phyloP scores from a whole-genome alignment of 2,888 invertebrate genomes.

The Clanis bilineata region DNA sequence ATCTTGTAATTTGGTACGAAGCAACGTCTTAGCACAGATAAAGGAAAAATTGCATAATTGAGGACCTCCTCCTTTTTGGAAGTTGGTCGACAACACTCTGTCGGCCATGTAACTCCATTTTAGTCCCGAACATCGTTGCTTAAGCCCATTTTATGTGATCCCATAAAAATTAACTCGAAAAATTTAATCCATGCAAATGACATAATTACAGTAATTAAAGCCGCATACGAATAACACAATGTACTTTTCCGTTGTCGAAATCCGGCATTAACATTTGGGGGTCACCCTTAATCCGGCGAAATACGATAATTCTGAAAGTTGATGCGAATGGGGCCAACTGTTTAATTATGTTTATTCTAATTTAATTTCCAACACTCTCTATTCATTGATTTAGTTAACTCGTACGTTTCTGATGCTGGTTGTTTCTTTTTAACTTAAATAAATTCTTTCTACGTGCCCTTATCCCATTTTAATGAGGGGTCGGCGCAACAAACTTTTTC shows the following conservation, averaged over 20 bases:
- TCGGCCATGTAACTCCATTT: background rate
- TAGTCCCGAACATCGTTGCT: background rate
- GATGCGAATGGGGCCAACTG: constrained; percentile 60
- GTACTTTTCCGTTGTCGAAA: constrained; percentile 48
- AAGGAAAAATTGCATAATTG: no score
- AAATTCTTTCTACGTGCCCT: no score
- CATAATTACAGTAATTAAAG: constrained; percentile 54
- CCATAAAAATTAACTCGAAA: constrained; percentile 17
- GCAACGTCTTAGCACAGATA: no score
- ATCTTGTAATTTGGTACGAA: no score
- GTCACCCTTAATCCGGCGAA: constrained; percentile 50
- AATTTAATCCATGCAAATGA: constrained; percentile 55
- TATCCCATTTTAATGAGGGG: no score
- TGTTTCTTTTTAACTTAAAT: no score
- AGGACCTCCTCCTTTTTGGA: no score
- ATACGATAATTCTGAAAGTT: constrained; percentile 62
- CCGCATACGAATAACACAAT: constrained; percentile 39
- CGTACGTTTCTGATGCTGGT: background rate
- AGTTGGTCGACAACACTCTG: no score
- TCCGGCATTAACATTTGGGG: constrained; percentile 53
- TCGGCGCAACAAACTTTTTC: no score
- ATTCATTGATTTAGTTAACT: background rate
- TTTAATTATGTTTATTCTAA: constrained; percentile 73
- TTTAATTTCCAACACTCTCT: constrained; percentile 62
- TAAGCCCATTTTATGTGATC: constrained; percentile 8